These are phyloP conservation scores for Chrysolophus pictus DNA, from an alignment of 2,797 vertebrate genomes.

Conservation along the genomic window DNA sequence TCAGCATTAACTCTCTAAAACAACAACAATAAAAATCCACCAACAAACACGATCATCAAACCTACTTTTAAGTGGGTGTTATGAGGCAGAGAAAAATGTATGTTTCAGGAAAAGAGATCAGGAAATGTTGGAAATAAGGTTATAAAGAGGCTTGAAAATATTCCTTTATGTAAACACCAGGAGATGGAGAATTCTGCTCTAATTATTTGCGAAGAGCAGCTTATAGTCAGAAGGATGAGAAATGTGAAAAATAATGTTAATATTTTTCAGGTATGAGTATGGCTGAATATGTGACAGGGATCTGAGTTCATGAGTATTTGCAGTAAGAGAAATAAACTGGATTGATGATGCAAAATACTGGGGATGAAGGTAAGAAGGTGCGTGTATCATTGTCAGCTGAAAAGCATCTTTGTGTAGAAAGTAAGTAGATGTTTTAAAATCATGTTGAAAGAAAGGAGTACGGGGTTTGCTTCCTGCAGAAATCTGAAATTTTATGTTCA, in stretches of 20 bases:
- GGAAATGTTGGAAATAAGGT: neutral
- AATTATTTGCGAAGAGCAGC: neutral
- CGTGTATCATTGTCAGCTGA: neutral
- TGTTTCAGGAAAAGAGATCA: neutral
- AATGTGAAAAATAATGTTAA: neutral
- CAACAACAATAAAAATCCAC: neutral
- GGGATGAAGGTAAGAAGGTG: neutral
- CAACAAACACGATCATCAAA: neutral
- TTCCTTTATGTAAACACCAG: accelerated
- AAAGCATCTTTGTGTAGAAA: neutral
- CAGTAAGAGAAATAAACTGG: neutral
- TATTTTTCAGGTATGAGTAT: neutral
- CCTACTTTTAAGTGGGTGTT: neutral
- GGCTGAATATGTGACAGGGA: neutral
- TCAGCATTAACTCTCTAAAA: neutral
- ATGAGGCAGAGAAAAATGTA: neutral
- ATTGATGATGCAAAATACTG: neutral
- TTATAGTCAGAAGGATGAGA: neutral
- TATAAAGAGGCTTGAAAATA: neutral
- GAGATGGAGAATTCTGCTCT: neutral
- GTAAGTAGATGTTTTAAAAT: neutral
- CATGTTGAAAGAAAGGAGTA: neutral
- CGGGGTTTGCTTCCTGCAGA: neutral
- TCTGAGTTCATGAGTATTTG: neutral
- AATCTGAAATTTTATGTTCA: neutral